Percentiles rank a stretch among this genome's conserved stretches.
Evolutionary conservation across 2,113 vertebrate species (phyloP).

Genomic region (Nesogale talazaci): DNA sequence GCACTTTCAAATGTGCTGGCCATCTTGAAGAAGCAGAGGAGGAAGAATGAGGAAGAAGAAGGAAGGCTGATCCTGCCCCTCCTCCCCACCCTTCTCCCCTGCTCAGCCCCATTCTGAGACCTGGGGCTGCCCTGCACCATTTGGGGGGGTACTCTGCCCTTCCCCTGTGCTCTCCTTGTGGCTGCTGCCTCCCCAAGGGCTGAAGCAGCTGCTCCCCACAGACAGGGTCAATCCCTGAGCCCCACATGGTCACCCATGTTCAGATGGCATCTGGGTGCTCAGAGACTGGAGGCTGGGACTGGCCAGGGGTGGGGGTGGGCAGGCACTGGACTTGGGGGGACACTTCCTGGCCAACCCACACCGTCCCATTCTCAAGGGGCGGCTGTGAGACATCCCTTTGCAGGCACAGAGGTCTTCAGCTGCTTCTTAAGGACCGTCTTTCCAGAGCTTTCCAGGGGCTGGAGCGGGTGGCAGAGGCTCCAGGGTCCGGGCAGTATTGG

Average conservation of each 20-base stretch:
- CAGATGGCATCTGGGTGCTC: not conserved
- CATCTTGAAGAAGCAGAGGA: not conserved
- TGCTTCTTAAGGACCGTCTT: not conserved
- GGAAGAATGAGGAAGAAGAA: too few species aligned
- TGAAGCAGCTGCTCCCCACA: not conserved
- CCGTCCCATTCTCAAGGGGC: too few species aligned
- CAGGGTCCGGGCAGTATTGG: not conserved
- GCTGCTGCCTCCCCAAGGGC: not conserved
- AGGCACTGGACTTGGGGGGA: too few species aligned
- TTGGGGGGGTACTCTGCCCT: not conserved
- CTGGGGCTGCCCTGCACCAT: not conserved
- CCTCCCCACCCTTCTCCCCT: not conserved
- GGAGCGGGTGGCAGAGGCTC: not conserved
- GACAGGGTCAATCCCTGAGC: not conserved
- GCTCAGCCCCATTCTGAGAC: not conserved
- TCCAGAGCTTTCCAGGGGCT: not conserved
- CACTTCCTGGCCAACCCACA: too few species aligned
- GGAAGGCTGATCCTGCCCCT: not conserved
- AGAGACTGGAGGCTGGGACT: conserved; percentile 10
- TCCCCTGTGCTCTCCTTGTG: not conserved
- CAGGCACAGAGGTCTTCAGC: too few species aligned
- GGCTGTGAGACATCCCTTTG: too few species aligned
- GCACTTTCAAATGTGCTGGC: not conserved
- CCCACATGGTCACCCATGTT: not conserved
- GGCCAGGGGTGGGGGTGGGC: not conserved